These are phyloP conservation scores for Sepiola atlantica DNA, from an alignment of 2,888 invertebrate genomes.

Conservation along the genomic window DNA sequence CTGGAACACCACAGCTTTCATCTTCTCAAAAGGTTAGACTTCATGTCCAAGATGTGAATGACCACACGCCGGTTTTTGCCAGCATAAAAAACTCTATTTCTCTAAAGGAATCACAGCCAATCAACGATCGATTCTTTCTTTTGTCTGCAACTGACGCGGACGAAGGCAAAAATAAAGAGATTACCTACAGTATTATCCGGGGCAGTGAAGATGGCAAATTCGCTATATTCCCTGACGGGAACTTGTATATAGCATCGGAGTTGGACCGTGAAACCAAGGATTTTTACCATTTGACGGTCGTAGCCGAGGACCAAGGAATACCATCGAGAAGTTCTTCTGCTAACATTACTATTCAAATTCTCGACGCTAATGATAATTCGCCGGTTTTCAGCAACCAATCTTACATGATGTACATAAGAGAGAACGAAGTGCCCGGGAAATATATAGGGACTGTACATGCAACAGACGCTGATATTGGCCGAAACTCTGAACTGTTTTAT, in stretches of 20 bases:
- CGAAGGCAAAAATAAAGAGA: conserved; percentile 64
- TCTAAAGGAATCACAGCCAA: conserved; percentile 89
- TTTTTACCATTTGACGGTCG: conserved; percentile 90
- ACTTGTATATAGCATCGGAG: conserved; percentile 87
- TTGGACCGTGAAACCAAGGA: conserved; percentile 93
- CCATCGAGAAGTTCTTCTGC: conserved; percentile 81
- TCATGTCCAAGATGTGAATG: conserved; percentile 90
- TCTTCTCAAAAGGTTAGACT: conserved; percentile 60
- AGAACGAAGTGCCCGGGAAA: conserved; percentile 62
- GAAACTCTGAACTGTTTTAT: conserved; percentile 91
- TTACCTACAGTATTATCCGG: conserved; percentile 82
- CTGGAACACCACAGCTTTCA: conserved; percentile 60
- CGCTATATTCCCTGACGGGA: conserved; percentile 96
- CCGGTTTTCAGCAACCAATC: conserved; percentile 80
- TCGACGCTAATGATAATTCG: conserved; percentile 74
- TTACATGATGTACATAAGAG: conserved; percentile 65
- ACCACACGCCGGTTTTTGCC: conserved; percentile 95
- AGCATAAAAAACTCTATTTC: conserved; percentile 94
- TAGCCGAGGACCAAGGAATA: conserved; percentile 83
- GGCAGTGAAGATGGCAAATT: conserved; percentile 91
- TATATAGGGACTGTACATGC: conserved; percentile 70
- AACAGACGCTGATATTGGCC: conserved; percentile 90
- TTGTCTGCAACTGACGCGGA: conserved; percentile 69
- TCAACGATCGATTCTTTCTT: conserved; percentile 82
- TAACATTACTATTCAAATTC: conserved; percentile 91